phyloP scores from a whole-genome alignment of 2,888 invertebrate genomes.

The Lasius fuliginosus region DNA sequence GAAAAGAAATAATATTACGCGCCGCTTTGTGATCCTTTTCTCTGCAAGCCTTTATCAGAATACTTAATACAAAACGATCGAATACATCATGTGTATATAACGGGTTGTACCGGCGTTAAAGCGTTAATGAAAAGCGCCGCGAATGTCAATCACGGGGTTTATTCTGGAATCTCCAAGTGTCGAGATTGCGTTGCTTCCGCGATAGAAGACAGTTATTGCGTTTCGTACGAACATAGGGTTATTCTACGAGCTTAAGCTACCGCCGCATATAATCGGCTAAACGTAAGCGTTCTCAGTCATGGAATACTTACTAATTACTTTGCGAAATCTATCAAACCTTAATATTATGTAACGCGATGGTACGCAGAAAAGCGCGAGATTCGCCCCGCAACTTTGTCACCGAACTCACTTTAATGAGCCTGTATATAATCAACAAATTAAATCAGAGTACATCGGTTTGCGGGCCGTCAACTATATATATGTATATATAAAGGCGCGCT shows the following conservation, averaged over 20 bases:
- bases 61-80: slow-evolving; percentile 30
- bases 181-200: slow-evolving; percentile 12
- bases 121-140: slow-evolving; percentile 13
- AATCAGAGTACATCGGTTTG: slow-evolving; percentile 4
- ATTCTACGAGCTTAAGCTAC: slow-evolving; percentile 29
- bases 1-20: slow-evolving; percentile 30
- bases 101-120: slow-evolving; percentile 6
- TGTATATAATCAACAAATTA: slow-evolving; percentile 36
- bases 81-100: slow-evolving; percentile 16
- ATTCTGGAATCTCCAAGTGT: slow-evolving; percentile 7
- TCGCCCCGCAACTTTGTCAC: not conserved
- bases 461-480: not conserved
- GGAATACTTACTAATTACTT: slow-evolving; percentile 22
- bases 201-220: slow-evolving; percentile 40
- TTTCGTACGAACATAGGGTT: slow-evolving; percentile 25
- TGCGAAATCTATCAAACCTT: slow-evolving; percentile 10
- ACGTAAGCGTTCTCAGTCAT: slow-evolving; percentile 28
- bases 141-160: not conserved
- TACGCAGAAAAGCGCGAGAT: slow-evolving; percentile 23
- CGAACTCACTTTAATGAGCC: not conserved
- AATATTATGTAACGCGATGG: slow-evolving; percentile 23
- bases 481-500: slow-evolving; percentile 11
- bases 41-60: slow-evolving; percentile 36
- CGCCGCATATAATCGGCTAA: slow-evolving; percentile 28
- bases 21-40: not conserved